These are phyloP conservation scores for Phrynocephalus versicolor DNA, from an alignment of 2,113 vertebrate genomes.

Conservation along the genomic window DNA sequence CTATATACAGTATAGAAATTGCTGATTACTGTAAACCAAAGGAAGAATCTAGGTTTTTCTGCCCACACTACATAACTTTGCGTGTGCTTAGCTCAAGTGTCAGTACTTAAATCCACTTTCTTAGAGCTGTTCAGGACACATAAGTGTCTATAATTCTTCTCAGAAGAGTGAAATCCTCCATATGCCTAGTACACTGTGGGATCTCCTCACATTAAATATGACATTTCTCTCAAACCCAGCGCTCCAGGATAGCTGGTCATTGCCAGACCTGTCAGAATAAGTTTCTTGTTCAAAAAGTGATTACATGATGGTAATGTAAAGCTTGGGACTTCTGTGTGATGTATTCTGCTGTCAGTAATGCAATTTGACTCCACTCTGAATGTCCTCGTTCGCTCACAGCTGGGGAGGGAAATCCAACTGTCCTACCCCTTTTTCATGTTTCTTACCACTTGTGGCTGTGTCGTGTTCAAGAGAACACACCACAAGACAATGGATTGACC, in stretches of 20 bases:
- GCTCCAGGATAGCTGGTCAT: constrained; percentile 45
- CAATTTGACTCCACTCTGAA: constrained; percentile 21
- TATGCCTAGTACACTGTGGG: constrained; percentile 17
- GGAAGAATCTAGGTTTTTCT: too few relatives aligned
- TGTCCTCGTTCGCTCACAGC: constrained; percentile 35
- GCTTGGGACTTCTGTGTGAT: constrained; percentile 41
- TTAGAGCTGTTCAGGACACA: too few relatives aligned
- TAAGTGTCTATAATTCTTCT: constrained; percentile 24
- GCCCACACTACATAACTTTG: too few relatives aligned
- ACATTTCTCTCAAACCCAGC: constrained; percentile 55
- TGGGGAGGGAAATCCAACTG: constrained; percentile 33
- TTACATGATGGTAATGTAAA: constrained; percentile 27
- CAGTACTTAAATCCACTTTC: too few relatives aligned
- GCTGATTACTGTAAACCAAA: too few relatives aligned
- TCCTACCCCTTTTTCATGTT: constrained; percentile 14
- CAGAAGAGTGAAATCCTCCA: constrained; percentile 19
- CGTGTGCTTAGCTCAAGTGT: too few relatives aligned
- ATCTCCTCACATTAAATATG: constrained; percentile 33
- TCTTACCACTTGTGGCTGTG: not conserved
- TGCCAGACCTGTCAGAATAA: constrained; percentile 62
- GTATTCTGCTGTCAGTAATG: constrained; percentile 33
- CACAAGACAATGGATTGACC: constrained; percentile 48
- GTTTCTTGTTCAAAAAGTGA: constrained; percentile 48
- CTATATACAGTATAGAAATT: too few relatives aligned
- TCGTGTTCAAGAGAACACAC: constrained; percentile 50